Evolutionary conservation across 2,797 vertebrate genomes (phyloP), one percentile per base, ranked within the genome.

Genomic region (Pristis pectinata): DNA sequence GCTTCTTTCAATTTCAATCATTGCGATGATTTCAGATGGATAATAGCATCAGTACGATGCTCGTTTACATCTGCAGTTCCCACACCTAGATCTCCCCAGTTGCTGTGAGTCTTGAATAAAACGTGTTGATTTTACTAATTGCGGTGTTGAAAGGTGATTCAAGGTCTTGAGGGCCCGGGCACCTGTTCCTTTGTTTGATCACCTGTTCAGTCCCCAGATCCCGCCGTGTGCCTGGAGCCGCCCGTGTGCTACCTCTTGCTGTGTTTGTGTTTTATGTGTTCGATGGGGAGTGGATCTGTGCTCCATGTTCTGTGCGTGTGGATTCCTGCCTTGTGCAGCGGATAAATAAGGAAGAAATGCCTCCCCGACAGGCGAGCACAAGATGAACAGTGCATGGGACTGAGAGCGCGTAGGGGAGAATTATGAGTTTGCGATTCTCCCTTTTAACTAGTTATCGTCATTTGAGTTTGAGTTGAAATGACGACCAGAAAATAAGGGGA

Each of bases 221-320:
- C 87, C n/a, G 30, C 87, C 59, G 87, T 67, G 59, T 19, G 15
- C 2, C 19, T 61, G n/a, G 56, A 61, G 34, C 34, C n/a, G 34
- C 5, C 53, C 15, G 85, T 89, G 34, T n/a, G n/a, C 30, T 56
- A 30, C 53, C 53, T 83, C 49, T 92, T 30, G 11, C 22, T 93
- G 64, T 72, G 41, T 74, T 7, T 53, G 67, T 70, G 89, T 70
- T 61, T 64, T 64, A 64, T 70, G n/a, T 49, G 70, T 74, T 93
- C 15, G 91, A 27, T 44, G 19, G 92, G 70, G 22, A 93, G 44
- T 41, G 79, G 13, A 34, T 93, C 70, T 41, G 92, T 91, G n/a
- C 87, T 91, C 87, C 87, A 91, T 91, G 64, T 91, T 91, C 44
- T 91, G 87, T 67, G 41, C 59, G 87, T 91, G 53, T 59, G 9